Percentiles rank a stretch among this genome's conserved stretches.
Evolutionary conservation across 1,140 invertebrate genomes (phyloP).

Genomic region (Scaptomyza graminum): DNA sequence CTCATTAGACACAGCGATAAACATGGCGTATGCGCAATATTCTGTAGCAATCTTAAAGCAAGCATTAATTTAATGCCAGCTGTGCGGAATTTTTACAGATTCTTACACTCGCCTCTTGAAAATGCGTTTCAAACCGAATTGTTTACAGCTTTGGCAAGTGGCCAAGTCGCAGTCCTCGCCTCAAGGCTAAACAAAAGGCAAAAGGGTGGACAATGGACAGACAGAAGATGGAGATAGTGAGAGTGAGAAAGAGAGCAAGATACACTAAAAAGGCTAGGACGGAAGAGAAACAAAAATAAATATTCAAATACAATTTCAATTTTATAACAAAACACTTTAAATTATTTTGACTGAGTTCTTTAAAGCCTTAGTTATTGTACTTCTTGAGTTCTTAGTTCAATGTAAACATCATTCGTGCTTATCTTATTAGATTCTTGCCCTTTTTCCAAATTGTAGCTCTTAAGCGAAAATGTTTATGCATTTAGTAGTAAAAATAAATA

Average conservation of each 20-base stretch:
- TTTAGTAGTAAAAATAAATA: too few relatives aligned
- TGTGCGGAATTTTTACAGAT: not conserved
- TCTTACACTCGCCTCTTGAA: not conserved
- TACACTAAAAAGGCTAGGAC: not conserved
- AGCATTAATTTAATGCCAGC: constrained; percentile 5
- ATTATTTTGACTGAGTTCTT: too few relatives aligned
- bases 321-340: too few relatives aligned
- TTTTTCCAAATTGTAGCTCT: too few relatives aligned
- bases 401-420: too few relatives aligned
- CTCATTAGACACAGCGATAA: constrained; percentile 71
- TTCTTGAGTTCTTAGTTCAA: too few relatives aligned
- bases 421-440: too few relatives aligned
- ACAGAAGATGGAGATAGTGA: not conserved
- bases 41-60: constrained; percentile 36
- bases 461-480: too few relatives aligned
- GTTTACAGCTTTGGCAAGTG: constrained; percentile 24
- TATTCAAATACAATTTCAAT: too few relatives aligned
- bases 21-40: constrained; percentile 63
- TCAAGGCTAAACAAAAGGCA: constrained; percentile 30
- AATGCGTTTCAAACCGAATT: not conserved
- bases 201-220: not conserved
- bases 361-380: too few relatives aligned
- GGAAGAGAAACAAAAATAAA: constrained; percentile 25
- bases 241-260: too few relatives aligned
- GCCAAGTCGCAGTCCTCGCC: constrained; percentile 26